Percentiles rank a stretch among this genome's conserved stretches.
Conservation (phyloP, 2,113 vertebrate genomes). For the Quiscalus mexicanus region DNA sequence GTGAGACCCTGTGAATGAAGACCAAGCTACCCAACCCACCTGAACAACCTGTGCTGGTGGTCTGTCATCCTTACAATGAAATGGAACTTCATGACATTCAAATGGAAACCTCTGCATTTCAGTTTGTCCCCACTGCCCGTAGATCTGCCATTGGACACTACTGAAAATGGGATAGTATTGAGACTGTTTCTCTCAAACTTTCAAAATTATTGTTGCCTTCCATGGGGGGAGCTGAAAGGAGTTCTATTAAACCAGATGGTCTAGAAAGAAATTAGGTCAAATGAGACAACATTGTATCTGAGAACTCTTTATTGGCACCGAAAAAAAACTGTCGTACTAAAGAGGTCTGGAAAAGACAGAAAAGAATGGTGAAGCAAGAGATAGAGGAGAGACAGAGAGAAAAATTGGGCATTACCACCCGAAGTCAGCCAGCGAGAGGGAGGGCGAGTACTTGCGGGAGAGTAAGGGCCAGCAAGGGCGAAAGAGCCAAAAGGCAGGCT, state of each 20-base stretch:
- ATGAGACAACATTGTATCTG: not conserved
- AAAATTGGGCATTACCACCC: too few relatives aligned
- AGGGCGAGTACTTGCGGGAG: not conserved
- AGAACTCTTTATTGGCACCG: not conserved
- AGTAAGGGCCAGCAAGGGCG: not conserved
- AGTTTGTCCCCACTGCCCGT: not conserved
- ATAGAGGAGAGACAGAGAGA: too few relatives aligned
- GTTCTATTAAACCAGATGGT: not conserved
- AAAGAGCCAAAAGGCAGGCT: not conserved
- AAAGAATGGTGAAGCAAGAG: not conserved
- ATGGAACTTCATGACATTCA: not conserved
- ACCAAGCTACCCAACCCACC: not conserved
- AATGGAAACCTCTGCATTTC: not conserved
- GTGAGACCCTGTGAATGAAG: not conserved
- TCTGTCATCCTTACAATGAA: not conserved
- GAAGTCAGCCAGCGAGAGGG: not conserved
- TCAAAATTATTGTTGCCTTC: not conserved
- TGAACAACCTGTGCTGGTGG: not conserved
- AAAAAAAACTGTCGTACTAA: not conserved
- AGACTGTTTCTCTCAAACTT: not conserved
- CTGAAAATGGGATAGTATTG: not conserved
- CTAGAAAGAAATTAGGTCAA: not conserved
- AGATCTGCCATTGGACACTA: not conserved
- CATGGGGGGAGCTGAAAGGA: not conserved
- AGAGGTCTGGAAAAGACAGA: not conserved